Evolutionary conservation across 2,113 vertebrate species (phyloP).

Genomic region (Neotoma lepida): DNA sequence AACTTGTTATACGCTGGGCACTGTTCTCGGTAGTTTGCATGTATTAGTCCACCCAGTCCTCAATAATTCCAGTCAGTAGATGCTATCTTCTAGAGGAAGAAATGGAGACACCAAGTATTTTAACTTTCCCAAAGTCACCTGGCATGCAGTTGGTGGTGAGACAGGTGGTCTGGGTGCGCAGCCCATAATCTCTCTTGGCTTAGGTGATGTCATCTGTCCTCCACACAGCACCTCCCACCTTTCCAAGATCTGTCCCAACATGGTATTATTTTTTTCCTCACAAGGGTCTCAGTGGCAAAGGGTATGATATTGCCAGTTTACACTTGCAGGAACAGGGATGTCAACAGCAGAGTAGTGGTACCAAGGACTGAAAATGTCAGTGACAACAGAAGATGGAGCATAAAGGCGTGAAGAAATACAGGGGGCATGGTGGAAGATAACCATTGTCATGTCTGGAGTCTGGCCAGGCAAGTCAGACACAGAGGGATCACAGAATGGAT

Average conservation of each 20-base stretch:
- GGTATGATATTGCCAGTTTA: not conserved
- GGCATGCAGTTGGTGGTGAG: not conserved
- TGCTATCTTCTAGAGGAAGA: not conserved
- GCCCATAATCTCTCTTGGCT: not conserved
- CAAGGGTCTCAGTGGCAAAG: not conserved
- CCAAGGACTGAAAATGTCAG: not conserved
- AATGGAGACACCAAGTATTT: not conserved
- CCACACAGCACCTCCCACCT: not conserved
- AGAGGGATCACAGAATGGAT: not conserved
- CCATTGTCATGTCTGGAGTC: not conserved
- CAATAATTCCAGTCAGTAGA: not conserved
- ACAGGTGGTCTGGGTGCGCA: not conserved
- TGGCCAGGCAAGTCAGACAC: not conserved
- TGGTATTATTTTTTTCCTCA: not conserved
- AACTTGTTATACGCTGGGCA: not conserved
- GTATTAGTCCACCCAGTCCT: not conserved
- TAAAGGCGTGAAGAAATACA: rapidly evolving
- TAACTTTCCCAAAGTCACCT: not conserved
- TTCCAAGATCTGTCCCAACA: not conserved
- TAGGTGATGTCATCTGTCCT: not conserved
- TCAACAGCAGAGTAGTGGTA: not conserved
- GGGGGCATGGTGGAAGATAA: not conserved
- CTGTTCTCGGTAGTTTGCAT: not conserved
- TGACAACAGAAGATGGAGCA: not conserved
- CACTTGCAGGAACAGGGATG: not conserved